Conservation (phyloP, 2,888 invertebrate genomes). For the Sarcophaga rosellei region DNA sequence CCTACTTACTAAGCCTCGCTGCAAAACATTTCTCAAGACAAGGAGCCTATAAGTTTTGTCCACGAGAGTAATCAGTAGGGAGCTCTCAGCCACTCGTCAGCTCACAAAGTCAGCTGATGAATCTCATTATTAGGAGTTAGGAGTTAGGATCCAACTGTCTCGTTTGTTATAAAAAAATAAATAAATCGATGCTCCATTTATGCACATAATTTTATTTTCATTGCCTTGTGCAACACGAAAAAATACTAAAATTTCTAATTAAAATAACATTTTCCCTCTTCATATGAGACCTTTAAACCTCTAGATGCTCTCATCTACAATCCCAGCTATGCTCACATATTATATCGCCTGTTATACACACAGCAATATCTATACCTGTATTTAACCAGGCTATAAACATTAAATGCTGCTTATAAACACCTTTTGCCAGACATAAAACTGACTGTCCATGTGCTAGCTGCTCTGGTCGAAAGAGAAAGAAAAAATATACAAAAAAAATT, state of each 20-base stretch:
- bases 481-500: neutral
- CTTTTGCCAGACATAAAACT: constrained; percentile 1
- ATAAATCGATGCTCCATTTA: too few relatives aligned
- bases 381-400: constrained; percentile 43
- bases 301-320: neutral
- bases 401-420: constrained; percentile 38
- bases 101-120: too few relatives aligned
- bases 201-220: neutral
- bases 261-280: constrained; percentile 5
- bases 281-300: neutral
- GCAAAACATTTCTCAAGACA: too few relatives aligned
- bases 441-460: neutral
- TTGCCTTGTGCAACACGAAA: neutral
- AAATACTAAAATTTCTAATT: constrained; percentile 28
- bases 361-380: constrained; percentile 2
- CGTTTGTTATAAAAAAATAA: too few relatives aligned
- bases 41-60: too few relatives aligned
- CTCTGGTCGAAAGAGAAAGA: neutral
- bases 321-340: too few relatives aligned
- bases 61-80: too few relatives aligned
- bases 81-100: too few relatives aligned
- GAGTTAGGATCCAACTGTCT: too few relatives aligned
- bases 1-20: too few relatives aligned
- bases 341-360: too few relatives aligned
- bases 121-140: too few relatives aligned